A percentile compares a stretch with the other conserved stretches of the same genome.
Evolutionary conservation across 1,140 invertebrate genomes (phyloP).

Genomic region (Orius laevigatus): DNA sequence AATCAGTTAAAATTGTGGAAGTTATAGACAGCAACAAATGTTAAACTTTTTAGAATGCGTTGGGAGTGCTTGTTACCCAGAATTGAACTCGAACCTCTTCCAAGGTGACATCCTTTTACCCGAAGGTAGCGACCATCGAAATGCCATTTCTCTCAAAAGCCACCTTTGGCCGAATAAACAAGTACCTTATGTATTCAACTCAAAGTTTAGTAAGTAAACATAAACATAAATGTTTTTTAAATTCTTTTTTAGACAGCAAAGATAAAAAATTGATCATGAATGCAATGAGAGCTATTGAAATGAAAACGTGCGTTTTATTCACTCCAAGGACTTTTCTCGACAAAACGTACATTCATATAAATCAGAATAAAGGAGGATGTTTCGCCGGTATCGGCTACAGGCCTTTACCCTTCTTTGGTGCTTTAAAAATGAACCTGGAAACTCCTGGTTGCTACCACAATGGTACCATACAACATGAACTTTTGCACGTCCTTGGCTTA

Average conservation of each 20-base stretch:
- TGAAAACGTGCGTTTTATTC: constrained; percentile 29
- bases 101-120: constrained; percentile 21
- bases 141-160: constrained; percentile 17
- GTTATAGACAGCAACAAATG: not conserved
- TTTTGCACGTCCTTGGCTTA: constrained; percentile 31
- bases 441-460: constrained; percentile 22
- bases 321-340: constrained; percentile 23
- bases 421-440: constrained; percentile 21
- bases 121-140: constrained; percentile 13
- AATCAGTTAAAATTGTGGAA: too few relatives aligned
- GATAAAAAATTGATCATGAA: constrained; percentile 14
- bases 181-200: constrained; percentile 18
- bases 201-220: constrained; percentile 17
- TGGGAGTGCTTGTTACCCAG: constrained; percentile 17
- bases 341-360: constrained; percentile 25
- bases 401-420: constrained; percentile 4
- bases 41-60: constrained; percentile 4
- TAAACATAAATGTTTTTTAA: not conserved
- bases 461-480: constrained; percentile 30
- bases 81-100: constrained; percentile 18
- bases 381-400: constrained; percentile 22
- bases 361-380: constrained; percentile 19
- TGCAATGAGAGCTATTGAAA: constrained; percentile 19
- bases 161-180: constrained; percentile 20
- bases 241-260: constrained; percentile 9